These are phyloP conservation scores for Microctonus brassicae DNA, from an alignment of 2,888 invertebrate genomes.

Conservation along the genomic window DNA sequence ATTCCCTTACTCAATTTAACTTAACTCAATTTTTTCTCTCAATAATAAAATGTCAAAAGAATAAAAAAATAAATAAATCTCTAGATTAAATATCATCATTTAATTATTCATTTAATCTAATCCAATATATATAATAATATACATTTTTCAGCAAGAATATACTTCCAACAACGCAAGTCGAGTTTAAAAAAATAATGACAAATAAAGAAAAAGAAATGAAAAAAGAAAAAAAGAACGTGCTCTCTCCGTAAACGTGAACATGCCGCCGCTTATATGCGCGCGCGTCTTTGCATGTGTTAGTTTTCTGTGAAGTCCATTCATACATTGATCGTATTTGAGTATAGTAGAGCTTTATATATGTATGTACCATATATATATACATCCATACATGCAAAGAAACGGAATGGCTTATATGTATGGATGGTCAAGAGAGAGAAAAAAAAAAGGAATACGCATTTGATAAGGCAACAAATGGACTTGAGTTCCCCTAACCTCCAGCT, in stretches of 20 bases:
- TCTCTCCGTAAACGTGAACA: conserved; percentile 36
- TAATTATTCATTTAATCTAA: no score
- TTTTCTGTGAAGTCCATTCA: conserved; percentile 60
- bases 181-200: not conserved
- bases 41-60: not conserved
- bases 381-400: not conserved
- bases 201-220: conserved; percentile 12
- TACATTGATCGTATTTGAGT: conserved; percentile 64
- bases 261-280: conserved; percentile 38
- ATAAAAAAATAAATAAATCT: no score
- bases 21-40: not conserved
- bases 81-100: no score
- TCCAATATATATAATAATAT: no score
- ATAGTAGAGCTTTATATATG: conserved; percentile 40
- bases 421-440: not conserved
- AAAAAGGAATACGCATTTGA: no score
- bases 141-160: no score
- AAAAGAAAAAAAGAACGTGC: conserved; percentile 11
- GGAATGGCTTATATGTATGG: not conserved
- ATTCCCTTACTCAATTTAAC: no score
- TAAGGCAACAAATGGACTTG: conserved; percentile 9
- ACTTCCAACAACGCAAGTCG: no score
- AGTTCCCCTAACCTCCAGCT: conserved; percentile 11
- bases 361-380: no score
- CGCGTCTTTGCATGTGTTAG: conserved; percentile 43